Conservation (phyloP, 1,140 invertebrate genomes). For the Drosophila chauvacae region DNA sequence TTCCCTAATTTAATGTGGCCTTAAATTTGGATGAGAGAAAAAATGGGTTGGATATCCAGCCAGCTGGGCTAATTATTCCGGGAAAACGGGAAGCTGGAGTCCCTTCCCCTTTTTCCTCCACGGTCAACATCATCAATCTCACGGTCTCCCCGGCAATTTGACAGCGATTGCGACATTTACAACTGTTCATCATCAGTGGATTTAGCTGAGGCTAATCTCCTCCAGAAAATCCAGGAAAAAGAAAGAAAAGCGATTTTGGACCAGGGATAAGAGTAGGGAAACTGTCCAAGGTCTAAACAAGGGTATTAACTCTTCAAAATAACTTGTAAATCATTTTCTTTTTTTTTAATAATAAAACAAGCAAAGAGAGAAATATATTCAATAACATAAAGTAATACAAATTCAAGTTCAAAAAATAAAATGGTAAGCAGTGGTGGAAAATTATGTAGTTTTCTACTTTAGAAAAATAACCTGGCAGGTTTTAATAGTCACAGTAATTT, state of each 20-base stretch:
- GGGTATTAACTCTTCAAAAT: not conserved
- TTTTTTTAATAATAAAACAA: not conserved
- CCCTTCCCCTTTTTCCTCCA: not conserved
- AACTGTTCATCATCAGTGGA: slow-evolving; percentile 63
- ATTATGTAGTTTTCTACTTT: too few species aligned
- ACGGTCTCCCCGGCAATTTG: slow-evolving; percentile 58
- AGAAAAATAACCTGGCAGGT: too few species aligned
- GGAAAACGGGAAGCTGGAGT: not conserved
- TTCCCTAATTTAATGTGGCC: slow-evolving; percentile 14
- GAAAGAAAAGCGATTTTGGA: slow-evolving; percentile 11
- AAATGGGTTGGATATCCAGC: slow-evolving; percentile 26
- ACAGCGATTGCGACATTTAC: slow-evolving; percentile 80
- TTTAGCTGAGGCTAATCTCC: slow-evolving; percentile 35
- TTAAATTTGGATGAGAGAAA: not conserved
- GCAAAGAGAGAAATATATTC: too few species aligned
- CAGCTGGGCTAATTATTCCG: slow-evolving; percentile 52
- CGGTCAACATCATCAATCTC: slow-evolving; percentile 70
- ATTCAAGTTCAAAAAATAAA: too few species aligned
- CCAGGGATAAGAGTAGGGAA: not conserved
- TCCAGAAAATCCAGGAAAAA: slow-evolving; percentile 14
- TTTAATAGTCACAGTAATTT: not conserved
- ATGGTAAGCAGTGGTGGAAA: too few species aligned
- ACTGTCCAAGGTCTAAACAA: not conserved
- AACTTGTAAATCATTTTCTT: not conserved
- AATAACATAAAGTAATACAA: too few species aligned